These are phyloP conservation scores for Drosophila buzzatii DNA, from an alignment of 2,888 invertebrate genomes.

Conservation along the genomic window DNA sequence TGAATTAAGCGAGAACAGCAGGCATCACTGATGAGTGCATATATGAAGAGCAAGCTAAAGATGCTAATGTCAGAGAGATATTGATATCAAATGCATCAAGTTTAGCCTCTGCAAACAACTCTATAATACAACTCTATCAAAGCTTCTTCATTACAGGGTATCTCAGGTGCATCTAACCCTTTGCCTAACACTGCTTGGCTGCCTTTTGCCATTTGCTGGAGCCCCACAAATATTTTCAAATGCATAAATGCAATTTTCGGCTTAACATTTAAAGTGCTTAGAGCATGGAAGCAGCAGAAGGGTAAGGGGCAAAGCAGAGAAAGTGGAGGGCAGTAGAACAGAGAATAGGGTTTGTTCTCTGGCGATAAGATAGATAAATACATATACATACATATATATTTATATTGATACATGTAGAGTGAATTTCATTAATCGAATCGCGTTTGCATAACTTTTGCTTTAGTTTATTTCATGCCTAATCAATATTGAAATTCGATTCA, in stretches of 20 bases:
- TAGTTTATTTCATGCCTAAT: not conserved
- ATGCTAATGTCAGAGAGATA: too few relatives aligned
- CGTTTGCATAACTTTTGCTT: not conserved
- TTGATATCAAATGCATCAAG: too few relatives aligned
- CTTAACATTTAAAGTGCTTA: conserved; percentile 56
- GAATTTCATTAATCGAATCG: conserved; percentile 7
- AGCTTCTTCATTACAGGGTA: conserved; percentile 27
- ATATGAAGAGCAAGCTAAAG: not conserved
- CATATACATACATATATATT: conserved; percentile 1
- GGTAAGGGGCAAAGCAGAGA: not conserved
- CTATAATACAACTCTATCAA: too few relatives aligned
- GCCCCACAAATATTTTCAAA: conserved; percentile 60
- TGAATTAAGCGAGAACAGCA: conserved; percentile 6
- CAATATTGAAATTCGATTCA: not conserved
- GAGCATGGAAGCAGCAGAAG: not conserved
- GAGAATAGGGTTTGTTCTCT: conserved; percentile 21
- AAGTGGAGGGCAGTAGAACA: not conserved
- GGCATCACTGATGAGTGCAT: conserved; percentile 4
- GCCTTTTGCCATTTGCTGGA: conserved; percentile 57
- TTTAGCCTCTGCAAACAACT: too few relatives aligned
- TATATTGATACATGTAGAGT: conserved; percentile 10
- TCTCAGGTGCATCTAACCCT: not conserved
- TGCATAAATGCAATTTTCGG: conserved; percentile 70
- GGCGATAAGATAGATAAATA: conserved; percentile 32
- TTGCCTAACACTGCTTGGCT: conserved; percentile 7